Percentiles rank a stretch among this genome's conserved stretches.
Conservation (phyloP, 2,113 vertebrate species). For the Plestiodon gilberti region DNA sequence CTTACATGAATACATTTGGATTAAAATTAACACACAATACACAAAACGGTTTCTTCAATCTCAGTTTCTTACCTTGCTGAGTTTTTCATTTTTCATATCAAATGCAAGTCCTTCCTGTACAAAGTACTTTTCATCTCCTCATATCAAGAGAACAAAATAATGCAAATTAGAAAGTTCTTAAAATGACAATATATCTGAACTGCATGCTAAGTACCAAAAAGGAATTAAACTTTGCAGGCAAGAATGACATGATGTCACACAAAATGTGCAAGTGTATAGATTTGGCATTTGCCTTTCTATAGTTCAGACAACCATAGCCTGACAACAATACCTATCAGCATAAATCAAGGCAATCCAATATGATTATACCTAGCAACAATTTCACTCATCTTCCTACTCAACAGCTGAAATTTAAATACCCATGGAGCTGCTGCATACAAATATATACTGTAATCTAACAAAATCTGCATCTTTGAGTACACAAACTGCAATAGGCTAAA, state of each 20-base stretch:
- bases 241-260: slow-evolving; percentile 38
- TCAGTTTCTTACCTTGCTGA: slow-evolving; percentile 57
- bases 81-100: slow-evolving; percentile 16
- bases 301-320: slow-evolving; percentile 84
- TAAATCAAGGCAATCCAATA: slow-evolving; percentile 74
- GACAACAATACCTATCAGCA: slow-evolving; percentile 80
- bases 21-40: neutral
- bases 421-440: slow-evolving; percentile 21
- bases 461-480: neutral
- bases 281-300: slow-evolving; percentile 67
- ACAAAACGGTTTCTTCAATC: neutral
- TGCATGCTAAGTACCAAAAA: slow-evolving; percentile 27
- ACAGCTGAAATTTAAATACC: slow-evolving; percentile 29
- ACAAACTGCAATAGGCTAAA: neutral
- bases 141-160: slow-evolving; percentile 29
- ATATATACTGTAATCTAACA: neutral
- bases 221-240: slow-evolving; percentile 58
- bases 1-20: neutral
- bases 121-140: slow-evolving; percentile 36
- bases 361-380: slow-evolving; percentile 58
- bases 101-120: slow-evolving; percentile 23
- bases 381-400: slow-evolving; percentile 67
- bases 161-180: slow-evolving; percentile 46
- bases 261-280: slow-evolving; percentile 62
- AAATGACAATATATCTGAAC: slow-evolving; percentile 43